Conservation (phyloP, 2,113 vertebrate species). For the Pagrus major region DNA sequence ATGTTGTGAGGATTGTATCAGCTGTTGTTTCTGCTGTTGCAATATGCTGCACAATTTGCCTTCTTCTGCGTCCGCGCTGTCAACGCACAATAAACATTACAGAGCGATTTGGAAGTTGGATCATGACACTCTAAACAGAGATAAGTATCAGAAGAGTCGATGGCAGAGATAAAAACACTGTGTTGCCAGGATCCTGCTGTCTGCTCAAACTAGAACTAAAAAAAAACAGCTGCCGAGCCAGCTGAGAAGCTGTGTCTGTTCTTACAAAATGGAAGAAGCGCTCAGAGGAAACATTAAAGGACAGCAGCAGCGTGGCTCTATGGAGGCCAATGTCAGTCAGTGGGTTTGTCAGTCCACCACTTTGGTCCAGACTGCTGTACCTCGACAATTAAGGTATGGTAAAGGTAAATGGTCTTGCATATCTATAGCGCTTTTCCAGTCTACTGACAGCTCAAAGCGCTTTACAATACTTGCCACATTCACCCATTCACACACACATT, state of each 20-base stretch:
- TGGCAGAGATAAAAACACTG: conserved; percentile 5
- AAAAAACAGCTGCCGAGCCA: not conserved
- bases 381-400: not conserved
- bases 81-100: not conserved
- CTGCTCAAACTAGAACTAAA: not conserved
- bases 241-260: not conserved
- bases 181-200: not conserved
- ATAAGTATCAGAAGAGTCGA: not conserved
- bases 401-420: no score
- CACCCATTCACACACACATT: no score
- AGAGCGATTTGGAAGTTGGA: not conserved
- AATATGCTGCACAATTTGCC: not conserved
- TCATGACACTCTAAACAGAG: not conserved
- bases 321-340: not conserved
- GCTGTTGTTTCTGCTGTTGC: conserved; percentile 2
- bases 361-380: not conserved
- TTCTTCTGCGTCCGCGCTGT: not conserved
- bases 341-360: not conserved
- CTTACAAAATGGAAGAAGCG: not conserved
- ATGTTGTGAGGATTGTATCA: not conserved
- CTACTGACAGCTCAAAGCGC: no score
- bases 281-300: not conserved
- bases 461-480: no score
- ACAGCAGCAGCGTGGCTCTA: not conserved
- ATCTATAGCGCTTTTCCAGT: no score